Evolutionary conservation across 2,113 vertebrate genomes (phyloP), one percentile per base, ranked within the genome.

Genomic region (Polypterus senegalus): DNA sequence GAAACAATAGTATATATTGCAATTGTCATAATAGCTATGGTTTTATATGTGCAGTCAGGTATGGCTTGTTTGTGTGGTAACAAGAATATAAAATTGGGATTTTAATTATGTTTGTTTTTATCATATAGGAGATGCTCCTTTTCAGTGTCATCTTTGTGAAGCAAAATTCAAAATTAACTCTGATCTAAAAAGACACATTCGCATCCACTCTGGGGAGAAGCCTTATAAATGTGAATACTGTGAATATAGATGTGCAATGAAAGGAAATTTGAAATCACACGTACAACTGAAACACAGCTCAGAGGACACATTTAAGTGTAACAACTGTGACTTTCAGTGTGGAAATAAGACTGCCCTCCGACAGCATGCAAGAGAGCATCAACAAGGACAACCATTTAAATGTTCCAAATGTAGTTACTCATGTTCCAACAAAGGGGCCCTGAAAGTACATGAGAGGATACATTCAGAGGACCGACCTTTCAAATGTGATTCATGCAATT

Each of bases 111-210:
- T 54, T 56, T 58, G 43, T 3, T 54, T 65, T 77, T 69, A 65
- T 11, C 66, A 67, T 67, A 65, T 76, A 91, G 89, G 89, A 44
- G 89, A 91, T 54, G 86, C 88, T 57, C 96, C 96, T 43, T 99
- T 99, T 84, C 96, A 97, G 70, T 99, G 96, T 77, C 88, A 88
- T 61, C 72, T 93, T 73, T 99, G 96, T 65, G 89, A 91, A 4
- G 93, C 96, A 61, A 99, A 99, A 75, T 99, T 98, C 83, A 99
- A 99, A 81, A 99, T 98, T 82, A 99, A 97, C 83, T 98, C 95
- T 0, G 96, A 99, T 83, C 83, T 99, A 78, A 98, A 98, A 81
- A 77, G 96, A 65, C 96, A 99, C 81, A 73, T 91, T 74, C 89
- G 91, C 6, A 92, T 97, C 61, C 96, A 99, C 84, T 97, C 95